Base-by-base conservation (phyloP, 1,140 invertebrate genomes). In the Cydia pomonella region DNA sequence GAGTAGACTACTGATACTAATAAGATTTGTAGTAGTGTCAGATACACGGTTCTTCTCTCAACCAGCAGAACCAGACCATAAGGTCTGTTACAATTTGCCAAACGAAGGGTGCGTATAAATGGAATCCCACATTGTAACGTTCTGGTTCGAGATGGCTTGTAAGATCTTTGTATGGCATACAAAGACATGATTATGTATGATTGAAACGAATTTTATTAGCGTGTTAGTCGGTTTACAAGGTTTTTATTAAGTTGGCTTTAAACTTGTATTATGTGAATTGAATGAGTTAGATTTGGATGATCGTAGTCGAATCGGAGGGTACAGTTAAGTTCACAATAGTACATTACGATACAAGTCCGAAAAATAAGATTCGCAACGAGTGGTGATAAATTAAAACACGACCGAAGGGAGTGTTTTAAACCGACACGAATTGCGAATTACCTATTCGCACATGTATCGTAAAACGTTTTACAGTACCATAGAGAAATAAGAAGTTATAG, bases 161-260 rank as follows among this genome's bases (percentile, higher is more conserved):
- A 69, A 69, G 27, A 66, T 38, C 64, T 69, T 69, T 69, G 64
- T 59, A 21, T 23, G 53, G 3, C 53, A 59, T 23, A 59, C 7
- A 59, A 59, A 59, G 53, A 21, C 21, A 12, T 50, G 47, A 50
- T 50, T 50, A 59, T 69, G 33, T 29, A 69, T 66, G 63, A 66
- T 69, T 38, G 64, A 69, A 69, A 33, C 18, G 64, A 38, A 33
- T n/a, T 69, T 38, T 69, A 69, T 69, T 69, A 41, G 64, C 27
- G 64, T 69, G 64, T 33, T 33, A 69, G 29, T 18, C 18, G 27
- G 25, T 66, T 69, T 69, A 69, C 64, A 69, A 33, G 64, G 53
- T 59, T 59, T 59, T 59, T 59, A 59, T 59, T 59, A 23, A 23
- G 16, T 59, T 59, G 53, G 2, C 53, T 21, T 59, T 59, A 59